phyloP scores from a whole-genome alignment of 2,888 invertebrate genomes.

The Aelia acuminata region DNA sequence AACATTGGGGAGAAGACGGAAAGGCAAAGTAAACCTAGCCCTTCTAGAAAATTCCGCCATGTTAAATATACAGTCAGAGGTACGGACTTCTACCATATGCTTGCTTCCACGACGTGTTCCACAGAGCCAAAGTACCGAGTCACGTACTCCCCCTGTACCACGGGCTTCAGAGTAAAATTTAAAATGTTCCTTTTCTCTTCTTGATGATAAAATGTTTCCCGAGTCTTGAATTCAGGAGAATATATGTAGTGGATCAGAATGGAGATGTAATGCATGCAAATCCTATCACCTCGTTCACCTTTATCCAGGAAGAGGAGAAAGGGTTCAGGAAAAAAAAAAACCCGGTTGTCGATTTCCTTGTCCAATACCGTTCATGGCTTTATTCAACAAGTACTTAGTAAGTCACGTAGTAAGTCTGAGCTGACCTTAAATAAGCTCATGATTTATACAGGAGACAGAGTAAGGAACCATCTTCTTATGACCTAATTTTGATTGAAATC shows the following conservation, averaged over 20 bases:
- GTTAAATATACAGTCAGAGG: not conserved
- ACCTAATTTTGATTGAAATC: no score
- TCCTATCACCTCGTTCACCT: no score
- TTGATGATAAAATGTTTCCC: not conserved
- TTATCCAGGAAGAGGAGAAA: no score
- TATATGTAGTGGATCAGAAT: not conserved
- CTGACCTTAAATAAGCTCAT: no score
- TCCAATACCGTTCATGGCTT: no score
- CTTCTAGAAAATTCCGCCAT: not conserved
- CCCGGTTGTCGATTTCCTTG: no score
- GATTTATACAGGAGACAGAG: no score
- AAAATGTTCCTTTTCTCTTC: not conserved
- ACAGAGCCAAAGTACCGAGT: not conserved
- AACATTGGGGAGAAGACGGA: not conserved
- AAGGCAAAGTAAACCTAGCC: not conserved
- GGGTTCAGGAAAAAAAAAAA: no score
- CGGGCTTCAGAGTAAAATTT: not conserved
- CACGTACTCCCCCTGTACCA: not conserved
- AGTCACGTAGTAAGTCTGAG: no score
- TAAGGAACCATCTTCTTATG: no score
- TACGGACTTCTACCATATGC: not conserved
- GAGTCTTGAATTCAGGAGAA: not conserved
- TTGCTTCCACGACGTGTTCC: not conserved
- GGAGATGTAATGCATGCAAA: no score
- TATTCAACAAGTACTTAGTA: no score